Conservation (phyloP, 2,113 vertebrate species). For the Odocoileus virginianus region DNA sequence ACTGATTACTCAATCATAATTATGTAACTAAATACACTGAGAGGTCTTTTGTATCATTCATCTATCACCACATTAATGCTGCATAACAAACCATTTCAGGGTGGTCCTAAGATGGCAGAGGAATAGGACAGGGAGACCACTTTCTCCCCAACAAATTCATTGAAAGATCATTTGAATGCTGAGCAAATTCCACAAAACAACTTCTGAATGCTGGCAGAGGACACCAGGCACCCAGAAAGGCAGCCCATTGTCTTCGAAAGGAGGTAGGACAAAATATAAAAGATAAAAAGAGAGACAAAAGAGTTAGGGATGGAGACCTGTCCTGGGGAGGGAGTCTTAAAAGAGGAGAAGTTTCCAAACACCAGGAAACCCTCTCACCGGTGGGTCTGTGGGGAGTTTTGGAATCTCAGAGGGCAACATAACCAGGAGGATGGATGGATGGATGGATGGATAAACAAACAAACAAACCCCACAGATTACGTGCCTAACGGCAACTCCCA, state of each 20-base stretch:
- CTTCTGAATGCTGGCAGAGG: neutral
- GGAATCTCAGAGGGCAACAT: neutral
- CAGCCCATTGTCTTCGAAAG: neutral
- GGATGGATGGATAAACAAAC: no score
- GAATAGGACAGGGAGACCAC: neutral
- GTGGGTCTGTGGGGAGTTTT: neutral
- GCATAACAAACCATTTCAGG: neutral
- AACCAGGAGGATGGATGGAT: neutral
- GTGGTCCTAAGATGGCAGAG: neutral
- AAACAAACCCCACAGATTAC: neutral
- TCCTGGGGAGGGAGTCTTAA: neutral
- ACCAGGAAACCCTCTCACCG: neutral
- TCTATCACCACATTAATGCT: neutral
- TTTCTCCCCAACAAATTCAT: neutral
- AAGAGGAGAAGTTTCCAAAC: neutral
- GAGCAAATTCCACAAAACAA: neutral
- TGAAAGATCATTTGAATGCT: neutral
- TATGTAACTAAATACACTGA: neutral
- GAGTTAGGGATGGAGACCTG: neutral
- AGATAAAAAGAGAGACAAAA: neutral
- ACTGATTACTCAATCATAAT: neutral
- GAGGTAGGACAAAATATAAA: neutral
- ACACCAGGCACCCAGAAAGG: neutral
- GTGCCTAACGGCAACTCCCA: neutral
- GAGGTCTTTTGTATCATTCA: neutral